Conservation (phyloP, 2,797 vertebrate species). For the Spinus olivaceus region DNA sequence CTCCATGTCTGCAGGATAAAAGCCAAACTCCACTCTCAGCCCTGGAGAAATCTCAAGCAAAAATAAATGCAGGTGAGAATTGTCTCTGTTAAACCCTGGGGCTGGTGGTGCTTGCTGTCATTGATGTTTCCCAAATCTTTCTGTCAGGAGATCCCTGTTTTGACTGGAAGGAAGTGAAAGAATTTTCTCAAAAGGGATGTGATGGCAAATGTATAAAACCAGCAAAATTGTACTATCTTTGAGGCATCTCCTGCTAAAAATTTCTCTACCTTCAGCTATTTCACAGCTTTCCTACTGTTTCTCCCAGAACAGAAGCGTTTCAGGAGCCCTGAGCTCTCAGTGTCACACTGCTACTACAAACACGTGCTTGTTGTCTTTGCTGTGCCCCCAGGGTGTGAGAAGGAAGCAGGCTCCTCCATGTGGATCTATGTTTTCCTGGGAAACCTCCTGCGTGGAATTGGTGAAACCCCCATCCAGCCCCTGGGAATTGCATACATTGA, state of each 20-base stretch:
- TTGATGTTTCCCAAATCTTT: neutral
- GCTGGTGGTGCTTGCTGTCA: accelerated
- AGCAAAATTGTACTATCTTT: neutral
- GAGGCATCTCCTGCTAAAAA: neutral
- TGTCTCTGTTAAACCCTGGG: neutral
- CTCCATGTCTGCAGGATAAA: conserved; percentile 79
- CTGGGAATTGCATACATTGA: conserved; percentile 86
- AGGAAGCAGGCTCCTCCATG: conserved; percentile 78
- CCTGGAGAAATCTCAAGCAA: conserved; percentile 57
- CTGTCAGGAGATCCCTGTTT: neutral
- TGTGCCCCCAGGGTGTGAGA: conserved; percentile 74
- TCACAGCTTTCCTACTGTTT: neutral
- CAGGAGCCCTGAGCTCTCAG: neutral
- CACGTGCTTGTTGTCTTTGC: neutral
- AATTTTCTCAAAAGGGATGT: neutral
- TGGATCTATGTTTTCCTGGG: conserved; percentile 87
- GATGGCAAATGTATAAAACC: neutral
- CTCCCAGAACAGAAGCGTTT: neutral
- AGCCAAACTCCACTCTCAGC: conserved; percentile 43
- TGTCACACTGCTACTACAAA: neutral
- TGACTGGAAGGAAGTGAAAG: neutral
- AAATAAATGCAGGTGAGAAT: conserved; percentile 66
- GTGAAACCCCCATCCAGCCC: conserved; percentile 86
- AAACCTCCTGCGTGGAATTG: conserved; percentile 85
- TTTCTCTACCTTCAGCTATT: neutral